Evolutionary conservation across 2,113 vertebrate species (phyloP), one percentile per base, ranked within the genome.

Genomic region (Potamarius usumacintae): DNA sequence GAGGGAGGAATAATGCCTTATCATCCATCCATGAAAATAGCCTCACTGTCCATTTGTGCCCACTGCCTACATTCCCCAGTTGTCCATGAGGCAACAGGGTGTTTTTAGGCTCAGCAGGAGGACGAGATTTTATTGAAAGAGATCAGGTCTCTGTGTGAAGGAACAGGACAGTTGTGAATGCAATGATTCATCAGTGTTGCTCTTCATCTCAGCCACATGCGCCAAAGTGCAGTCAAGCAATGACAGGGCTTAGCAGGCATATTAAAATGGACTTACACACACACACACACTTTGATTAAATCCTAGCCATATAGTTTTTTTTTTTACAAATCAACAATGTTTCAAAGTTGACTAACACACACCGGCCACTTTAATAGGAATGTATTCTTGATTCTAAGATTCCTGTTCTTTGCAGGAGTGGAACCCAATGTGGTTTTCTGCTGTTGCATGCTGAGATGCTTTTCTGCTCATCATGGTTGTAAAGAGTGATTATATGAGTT

Each of bases 41-140:
- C 58, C 67, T 53, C 30, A 74, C 17, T 79, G 72, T 87, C n/a
- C 15, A 25, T 78, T 77, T 48, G 25, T 53, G 53, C 42, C 72
- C 7, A 60, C 30, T 63, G 89, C 84, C 77, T 87, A 82, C 77
- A 83, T 48, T 90, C 69, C 85, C 88, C 86, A 89, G 63, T 63
- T 63, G 87, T 20, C 67, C 65, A 48, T 74, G 80, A 48, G 84
- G 72, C 67, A 20, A 76, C 30, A 0, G 72, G 71, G 12, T 25
- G 82, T 1, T 60, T 65, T 85, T 76, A 69, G 60, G 53, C 60
- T 91, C 57, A 82, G 82, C 53, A 88, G 14, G 25, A 55, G 58
- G 60, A 84, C 84, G 80, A 85, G 72, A 87, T 90, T 85, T 88
- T 85, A 86, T 22, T 80, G 85, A 88, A 76, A 90, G 89, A 90